phyloP scores from a whole-genome alignment of 2,797 vertebrate species.

The Varecia variegata region DNA sequence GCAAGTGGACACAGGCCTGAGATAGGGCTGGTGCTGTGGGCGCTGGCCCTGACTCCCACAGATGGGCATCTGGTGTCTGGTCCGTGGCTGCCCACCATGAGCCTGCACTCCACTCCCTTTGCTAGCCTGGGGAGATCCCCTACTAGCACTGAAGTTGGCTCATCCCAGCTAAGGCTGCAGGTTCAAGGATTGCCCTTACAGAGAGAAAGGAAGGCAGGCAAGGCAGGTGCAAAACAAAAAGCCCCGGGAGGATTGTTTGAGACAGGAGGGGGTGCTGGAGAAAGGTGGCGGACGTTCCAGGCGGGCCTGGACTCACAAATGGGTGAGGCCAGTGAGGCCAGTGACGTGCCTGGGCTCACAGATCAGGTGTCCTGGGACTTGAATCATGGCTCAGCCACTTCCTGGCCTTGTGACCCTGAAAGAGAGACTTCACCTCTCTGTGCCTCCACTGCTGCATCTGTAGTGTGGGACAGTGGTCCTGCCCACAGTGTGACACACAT shows the following conservation, averaged over 20 bases:
- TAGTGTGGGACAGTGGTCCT: neutral
- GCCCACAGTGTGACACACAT: neutral
- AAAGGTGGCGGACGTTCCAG: neutral
- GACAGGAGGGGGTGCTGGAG: rapidly evolving
- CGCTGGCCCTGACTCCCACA: neutral
- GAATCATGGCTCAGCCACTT: neutral
- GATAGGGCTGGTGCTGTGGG: neutral
- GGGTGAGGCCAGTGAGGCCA: neutral
- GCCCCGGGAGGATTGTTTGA: neutral
- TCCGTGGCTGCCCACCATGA: rapidly evolving
- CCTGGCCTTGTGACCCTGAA: neutral
- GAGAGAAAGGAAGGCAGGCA: neutral
- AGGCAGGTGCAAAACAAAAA: too few species aligned
- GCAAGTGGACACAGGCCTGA: neutral
- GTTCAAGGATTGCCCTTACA: neutral
- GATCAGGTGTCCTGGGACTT: neutral
- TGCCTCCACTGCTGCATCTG: neutral
- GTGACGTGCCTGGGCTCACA: too few species aligned
- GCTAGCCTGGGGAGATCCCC: neutral
- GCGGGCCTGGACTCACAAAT: too few species aligned
- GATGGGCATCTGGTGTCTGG: neutral
- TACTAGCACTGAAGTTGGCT: rapidly evolving
- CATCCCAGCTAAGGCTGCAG: neutral
- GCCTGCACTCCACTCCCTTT: neutral
- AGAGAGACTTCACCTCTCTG: neutral